Evolutionary conservation across 2,888 invertebrate genomes (phyloP), one percentile per base, ranked within the genome.

Genomic region (Torymus texanus): DNA sequence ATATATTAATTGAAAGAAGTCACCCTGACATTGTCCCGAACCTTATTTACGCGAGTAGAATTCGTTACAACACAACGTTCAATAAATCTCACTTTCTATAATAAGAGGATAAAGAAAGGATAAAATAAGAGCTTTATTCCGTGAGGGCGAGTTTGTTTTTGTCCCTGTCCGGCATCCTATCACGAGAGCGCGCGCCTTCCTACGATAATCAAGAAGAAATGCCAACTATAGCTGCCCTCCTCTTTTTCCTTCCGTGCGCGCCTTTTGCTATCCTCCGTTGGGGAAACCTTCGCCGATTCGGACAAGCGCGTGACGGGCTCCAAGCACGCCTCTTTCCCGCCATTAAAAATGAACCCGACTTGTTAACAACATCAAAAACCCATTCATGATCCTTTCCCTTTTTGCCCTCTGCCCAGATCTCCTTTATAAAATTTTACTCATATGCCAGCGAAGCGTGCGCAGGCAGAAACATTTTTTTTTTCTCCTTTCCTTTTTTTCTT

Each of bases 181-280:
- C 62, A 55, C 62, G 10, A 21, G 41, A 5, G 8, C 41, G 8
- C 41, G 10, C 5, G 41, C 41, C 41, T 8, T 41, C 41, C 41
- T 8, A 51, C 14, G 63, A 73, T 55, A 75, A 67, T 67, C n/a
- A 61, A 75, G 51, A 66, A 16, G 68, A 67, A 75, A 67, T n/a
- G 13, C 61, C 41, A 14, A 29, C 29, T 59, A 29, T 16, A 70
- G 18, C 59, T 21, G 16, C 13, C 41, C 61, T 11, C 21, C 58
- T n/a, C 50, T 65, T 11, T 41, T 2, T 21, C 41, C 8, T 41
- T 56, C 63, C 18, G 16, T 14, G 13, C 29, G 12, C 58, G 61
- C 3, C 50, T 51, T 14, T 56, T 58, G 16, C 55, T 41, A 41
- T 41, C 41, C 55, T 56, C 63, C 18, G 55, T 21, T 2, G 41